Conservation (phyloP, 2,113 vertebrate species). For the Sphaerodactylus townsendi region DNA sequence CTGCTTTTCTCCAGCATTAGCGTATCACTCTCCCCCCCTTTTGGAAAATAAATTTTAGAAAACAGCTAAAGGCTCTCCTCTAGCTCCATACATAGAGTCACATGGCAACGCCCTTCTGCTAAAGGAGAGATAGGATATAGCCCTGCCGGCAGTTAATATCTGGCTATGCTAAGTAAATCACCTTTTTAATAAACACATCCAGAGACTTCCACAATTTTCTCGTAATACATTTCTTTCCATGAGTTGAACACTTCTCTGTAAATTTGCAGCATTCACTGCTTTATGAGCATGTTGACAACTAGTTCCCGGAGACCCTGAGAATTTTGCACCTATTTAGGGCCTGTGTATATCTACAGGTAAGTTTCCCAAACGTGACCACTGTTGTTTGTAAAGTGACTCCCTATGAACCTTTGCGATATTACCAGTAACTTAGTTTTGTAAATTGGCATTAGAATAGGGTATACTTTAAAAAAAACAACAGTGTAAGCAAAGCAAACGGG, state of each 20-base stretch:
- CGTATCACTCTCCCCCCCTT: too few relatives aligned
- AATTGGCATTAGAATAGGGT: slow-evolving; percentile 44
- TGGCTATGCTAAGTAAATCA: neutral
- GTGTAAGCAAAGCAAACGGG: neutral
- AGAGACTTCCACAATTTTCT: slow-evolving; percentile 8
- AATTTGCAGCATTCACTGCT: slow-evolving; percentile 40
- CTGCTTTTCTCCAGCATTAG: too few relatives aligned
- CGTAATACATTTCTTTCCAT: slow-evolving; percentile 49
- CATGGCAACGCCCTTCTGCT: neutral
- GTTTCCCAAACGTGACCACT: slow-evolving; percentile 31
- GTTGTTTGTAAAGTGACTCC: slow-evolving; percentile 35
- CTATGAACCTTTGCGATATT: slow-evolving; percentile 35
- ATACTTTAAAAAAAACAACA: slow-evolving; percentile 5
- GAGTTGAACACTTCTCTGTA: slow-evolving; percentile 42
- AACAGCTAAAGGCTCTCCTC: neutral
- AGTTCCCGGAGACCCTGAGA: neutral
- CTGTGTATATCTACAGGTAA: slow-evolving; percentile 38
- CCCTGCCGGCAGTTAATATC: neutral
- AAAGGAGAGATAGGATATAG: neutral
- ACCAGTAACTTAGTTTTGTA: slow-evolving; percentile 20
- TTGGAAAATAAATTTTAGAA: too few relatives aligned
- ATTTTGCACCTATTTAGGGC: neutral
- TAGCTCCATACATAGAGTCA: neutral
- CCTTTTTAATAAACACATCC: neutral
- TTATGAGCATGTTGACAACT: slow-evolving; percentile 45